Evolutionary conservation across 2,797 vertebrate species (phyloP).

Genomic region (Pseudocheirus occidentalis): DNA sequence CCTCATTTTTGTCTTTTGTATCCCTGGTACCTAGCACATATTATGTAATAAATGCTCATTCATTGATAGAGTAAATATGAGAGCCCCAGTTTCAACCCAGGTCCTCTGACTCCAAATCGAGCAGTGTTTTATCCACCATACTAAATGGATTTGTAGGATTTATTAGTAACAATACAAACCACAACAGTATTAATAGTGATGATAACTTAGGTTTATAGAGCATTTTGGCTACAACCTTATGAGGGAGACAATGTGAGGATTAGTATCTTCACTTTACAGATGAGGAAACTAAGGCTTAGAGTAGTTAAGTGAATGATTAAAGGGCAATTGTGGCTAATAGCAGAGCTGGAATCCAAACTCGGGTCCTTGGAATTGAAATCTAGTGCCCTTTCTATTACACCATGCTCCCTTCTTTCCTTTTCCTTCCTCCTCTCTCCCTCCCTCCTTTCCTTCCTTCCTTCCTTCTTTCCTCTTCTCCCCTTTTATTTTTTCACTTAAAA

Average conservation of each 20-base stretch:
- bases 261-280: not conserved
- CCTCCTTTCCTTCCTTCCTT: not conserved
- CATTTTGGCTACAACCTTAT: not conserved
- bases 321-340: not conserved
- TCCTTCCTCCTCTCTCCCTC: too few relatives aligned
- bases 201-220: not conserved
- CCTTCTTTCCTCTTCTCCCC: not conserved
- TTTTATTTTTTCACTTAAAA: not conserved
- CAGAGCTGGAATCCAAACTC: not conserved
- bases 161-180: not conserved
- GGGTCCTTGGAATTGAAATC: not conserved
- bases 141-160: not conserved
- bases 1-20: not conserved
- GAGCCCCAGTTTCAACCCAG: not conserved
- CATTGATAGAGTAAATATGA: not conserved
- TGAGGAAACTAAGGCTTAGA: not conserved
- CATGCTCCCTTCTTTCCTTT: not conserved
- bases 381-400: not conserved
- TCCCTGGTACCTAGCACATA: not conserved
- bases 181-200: not conserved
- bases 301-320: not conserved
- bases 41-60: not conserved
- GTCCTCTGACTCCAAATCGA: not conserved
- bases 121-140: not conserved
- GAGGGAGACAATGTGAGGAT: not conserved